Percentiles rank a stretch among this genome's conserved stretches.
Conservation (phyloP, 2,797 vertebrate genomes). For the Acestrorhynchus altus region DNA sequence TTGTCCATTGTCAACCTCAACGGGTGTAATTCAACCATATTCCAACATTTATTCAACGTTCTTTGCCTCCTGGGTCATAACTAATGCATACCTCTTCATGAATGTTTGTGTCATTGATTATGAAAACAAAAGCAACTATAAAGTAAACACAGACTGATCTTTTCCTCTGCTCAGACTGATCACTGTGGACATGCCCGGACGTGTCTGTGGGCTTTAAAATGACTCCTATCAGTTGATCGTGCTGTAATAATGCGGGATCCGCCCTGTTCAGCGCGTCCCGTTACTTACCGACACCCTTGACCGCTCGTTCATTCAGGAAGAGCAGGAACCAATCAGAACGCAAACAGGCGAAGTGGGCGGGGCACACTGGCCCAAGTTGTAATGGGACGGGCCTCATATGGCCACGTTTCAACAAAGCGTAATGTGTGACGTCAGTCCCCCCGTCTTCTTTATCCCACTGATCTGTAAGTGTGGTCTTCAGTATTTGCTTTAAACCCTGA, state of each 20-base stretch:
- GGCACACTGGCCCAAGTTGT: not conserved
- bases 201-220: not conserved
- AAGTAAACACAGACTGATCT: no score
- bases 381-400: not conserved
- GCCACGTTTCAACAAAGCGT: conserved; percentile 11
- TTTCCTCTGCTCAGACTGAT: no score
- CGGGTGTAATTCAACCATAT: no score
- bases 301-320: not conserved
- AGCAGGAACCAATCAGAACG: not conserved
- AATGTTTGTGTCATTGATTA: no score
- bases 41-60: no score
- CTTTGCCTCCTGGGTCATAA: no score
- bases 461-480: not conserved
- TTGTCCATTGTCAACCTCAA: no score
- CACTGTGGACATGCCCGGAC: no score
- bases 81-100: no score
- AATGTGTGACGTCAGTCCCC: conserved; percentile 6
- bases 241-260: not conserved
- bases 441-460: not conserved
- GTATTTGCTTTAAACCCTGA: not conserved
- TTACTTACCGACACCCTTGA: not conserved
- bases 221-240: not conserved
- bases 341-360: not conserved
- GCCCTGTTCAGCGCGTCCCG: not conserved
- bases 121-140: no score